Conservation (phyloP, 37 sponge, comb jelly and placozoan genomes). For the Chondrosia reniformis region DNA sequence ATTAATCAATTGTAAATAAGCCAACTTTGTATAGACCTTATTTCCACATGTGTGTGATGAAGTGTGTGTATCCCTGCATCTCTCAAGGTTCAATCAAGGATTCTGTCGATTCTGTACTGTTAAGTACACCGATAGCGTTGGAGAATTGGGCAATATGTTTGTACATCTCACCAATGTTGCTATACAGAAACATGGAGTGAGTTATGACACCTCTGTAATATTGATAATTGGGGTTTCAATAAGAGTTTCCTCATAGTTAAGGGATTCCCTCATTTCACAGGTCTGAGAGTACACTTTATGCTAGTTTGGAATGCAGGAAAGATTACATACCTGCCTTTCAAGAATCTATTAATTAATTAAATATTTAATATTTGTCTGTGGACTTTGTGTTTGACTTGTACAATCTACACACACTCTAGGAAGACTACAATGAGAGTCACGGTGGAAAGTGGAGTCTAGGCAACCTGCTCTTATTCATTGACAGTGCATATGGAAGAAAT, state of each 20-base stretch:
- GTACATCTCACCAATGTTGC: slow-evolving; percentile 97
- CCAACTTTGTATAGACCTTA: no score
- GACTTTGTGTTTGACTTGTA: no score
- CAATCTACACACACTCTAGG: no score
- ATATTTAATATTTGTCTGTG: no score
- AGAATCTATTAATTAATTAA: no score
- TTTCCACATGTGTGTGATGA: not conserved
- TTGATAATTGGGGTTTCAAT: not conserved
- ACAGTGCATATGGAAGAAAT: slow-evolving; percentile 82
- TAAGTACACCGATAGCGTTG: slow-evolving; percentile 78
- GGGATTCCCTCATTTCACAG: not conserved
- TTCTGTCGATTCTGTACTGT: slow-evolving; percentile 99
- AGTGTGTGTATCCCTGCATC: not conserved
- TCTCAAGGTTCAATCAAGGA: slow-evolving; percentile 71
- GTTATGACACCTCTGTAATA: not conserved
- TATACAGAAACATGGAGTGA: slow-evolving; percentile 95
- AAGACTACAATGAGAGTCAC: slow-evolving; percentile 91
- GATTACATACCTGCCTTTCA: no score
- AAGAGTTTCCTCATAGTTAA: not conserved
- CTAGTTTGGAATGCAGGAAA: no score
- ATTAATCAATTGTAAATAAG: no score
- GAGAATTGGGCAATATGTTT: slow-evolving; percentile 95
- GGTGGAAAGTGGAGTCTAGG: slow-evolving; percentile 96
- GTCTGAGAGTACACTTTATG: no score
- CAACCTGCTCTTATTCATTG: slow-evolving; percentile 77